Base-by-base conservation (phyloP, 1,140 invertebrate genomes). In the Pectinophora gossypiella region DNA sequence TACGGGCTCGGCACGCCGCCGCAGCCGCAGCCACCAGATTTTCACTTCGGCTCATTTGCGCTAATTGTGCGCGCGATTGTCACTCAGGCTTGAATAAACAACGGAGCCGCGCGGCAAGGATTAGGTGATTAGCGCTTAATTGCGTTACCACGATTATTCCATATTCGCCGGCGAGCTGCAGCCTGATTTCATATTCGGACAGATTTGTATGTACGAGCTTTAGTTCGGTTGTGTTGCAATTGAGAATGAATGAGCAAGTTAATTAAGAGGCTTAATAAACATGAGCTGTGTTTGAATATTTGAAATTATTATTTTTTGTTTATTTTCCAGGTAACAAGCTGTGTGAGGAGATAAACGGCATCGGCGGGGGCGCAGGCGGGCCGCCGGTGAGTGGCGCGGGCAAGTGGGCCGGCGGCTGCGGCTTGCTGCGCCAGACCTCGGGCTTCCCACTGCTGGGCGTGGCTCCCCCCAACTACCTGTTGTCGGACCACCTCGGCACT, bases 81-180 rank as follows among this genome's bases (percentile, higher is more conserved):
- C 84, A 85, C 79, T 87, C 84, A 79, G 80, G 81, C 75, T 76
- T 85, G 81, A 84, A 85, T 85, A 85, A 87, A 85, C 84, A 85
- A 84, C 77, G 71, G 82, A 70, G 74, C 76, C 62, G 66, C 68
- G 64, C 77, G 64, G 75, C 84, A 79, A 83, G 84, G 84, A 84
- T 87, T 87, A 87, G 83, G 75, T 85, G 84, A 87, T 87, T 87
- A 87, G 72, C 67, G 69, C 66, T 56, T 87, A 87, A 87, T 87
- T 85, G 73, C 54, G 72, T 87, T 87, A 85, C 71, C 76, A 67
- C 73, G 72, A 79, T 85, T 84, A 82, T 87, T 87, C 80, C 81
- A 77, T 80, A 75, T 75, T 73, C 69, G 60, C 57, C 64, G 72
- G 64, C 65, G 54, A 58, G 66, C 64, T 77, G 72, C 79, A 78